A percentile compares a stretch with the other conserved stretches of the same genome.
phyloP scores from a whole-genome alignment of 2,113 vertebrate genomes.

The Eubucco bourcierii region DNA sequence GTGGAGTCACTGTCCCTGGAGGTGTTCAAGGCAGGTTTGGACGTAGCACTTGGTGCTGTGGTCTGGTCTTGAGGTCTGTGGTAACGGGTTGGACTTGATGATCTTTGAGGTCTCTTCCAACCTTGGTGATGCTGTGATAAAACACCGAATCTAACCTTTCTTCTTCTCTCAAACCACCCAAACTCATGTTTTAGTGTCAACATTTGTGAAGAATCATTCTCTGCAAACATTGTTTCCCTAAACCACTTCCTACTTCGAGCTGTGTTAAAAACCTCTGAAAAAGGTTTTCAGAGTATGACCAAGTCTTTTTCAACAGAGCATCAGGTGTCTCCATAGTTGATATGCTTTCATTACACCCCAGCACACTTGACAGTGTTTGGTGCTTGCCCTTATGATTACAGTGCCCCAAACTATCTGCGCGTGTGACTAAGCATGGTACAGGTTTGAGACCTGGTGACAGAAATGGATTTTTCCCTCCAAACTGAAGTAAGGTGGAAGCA shows the following conservation, averaged over 20 bases:
- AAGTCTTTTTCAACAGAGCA: neutral
- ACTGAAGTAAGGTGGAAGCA: neutral
- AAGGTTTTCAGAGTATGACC: neutral
- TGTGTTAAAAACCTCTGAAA: neutral
- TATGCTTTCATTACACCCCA: neutral
- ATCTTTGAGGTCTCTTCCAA: no score
- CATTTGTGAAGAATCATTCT: neutral
- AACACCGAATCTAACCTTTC: neutral
- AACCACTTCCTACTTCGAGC: neutral
- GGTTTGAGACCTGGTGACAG: neutral
- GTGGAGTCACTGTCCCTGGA: no score
- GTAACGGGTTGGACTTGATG: no score
- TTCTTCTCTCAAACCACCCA: neutral
- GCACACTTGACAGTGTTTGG: neutral
- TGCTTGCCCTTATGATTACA: neutral
- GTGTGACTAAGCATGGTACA: fast-evolving
- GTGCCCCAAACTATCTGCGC: no score
- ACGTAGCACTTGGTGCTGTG: no score
- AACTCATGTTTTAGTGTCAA: neutral
- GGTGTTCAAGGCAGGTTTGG: no score
- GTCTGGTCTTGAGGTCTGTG: no score
- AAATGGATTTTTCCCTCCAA: neutral
- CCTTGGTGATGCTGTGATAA: no score
- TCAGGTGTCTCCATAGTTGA: neutral
- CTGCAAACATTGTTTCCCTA: neutral